Conservation (phyloP, 2,888 invertebrate genomes). For the Leptopilina myrica region DNA sequence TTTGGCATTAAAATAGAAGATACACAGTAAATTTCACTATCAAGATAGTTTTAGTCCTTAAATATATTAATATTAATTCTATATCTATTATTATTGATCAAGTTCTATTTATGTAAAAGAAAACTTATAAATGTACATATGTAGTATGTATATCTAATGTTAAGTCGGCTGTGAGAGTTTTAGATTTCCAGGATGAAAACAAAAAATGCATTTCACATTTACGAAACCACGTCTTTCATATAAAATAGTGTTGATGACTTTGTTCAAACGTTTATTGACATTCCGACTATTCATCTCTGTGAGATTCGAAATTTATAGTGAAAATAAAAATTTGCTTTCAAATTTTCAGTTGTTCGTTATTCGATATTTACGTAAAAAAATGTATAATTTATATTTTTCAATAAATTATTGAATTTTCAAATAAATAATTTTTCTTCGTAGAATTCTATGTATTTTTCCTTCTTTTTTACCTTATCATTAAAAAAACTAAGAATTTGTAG, state of each 20-base stretch:
- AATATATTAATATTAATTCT: not conserved
- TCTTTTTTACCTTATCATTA: no score
- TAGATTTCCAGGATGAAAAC: constrained; percentile 3
- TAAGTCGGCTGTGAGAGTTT: constrained; percentile 34
- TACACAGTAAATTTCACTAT: not conserved
- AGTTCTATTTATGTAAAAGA: constrained; percentile 21
- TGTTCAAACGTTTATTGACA: constrained; percentile 17
- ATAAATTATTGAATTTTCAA: no score
- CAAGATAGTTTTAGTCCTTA: not conserved
- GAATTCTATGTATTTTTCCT: no score
- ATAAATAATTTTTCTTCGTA: no score
- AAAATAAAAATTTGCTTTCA: constrained; percentile 20
- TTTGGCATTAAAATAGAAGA: not conserved
- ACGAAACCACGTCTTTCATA: constrained; percentile 30
- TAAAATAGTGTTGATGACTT: constrained; percentile 2
- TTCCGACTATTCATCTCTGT: constrained; percentile 35
- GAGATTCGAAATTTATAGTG: constrained; percentile 28
- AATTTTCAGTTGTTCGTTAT: not conserved
- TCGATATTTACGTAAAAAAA: no score
- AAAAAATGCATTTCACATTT: constrained; percentile 28
- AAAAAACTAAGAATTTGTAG: no score
- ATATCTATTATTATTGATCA: not conserved
- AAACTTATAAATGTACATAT: not conserved
- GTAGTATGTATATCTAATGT: constrained; percentile 3
- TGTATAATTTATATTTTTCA: no score